A percentile compares a stretch with the other conserved stretches of the same genome.
phyloP scores from a whole-genome alignment of 2,113 vertebrate species.

The Cyprinodon variegatus region DNA sequence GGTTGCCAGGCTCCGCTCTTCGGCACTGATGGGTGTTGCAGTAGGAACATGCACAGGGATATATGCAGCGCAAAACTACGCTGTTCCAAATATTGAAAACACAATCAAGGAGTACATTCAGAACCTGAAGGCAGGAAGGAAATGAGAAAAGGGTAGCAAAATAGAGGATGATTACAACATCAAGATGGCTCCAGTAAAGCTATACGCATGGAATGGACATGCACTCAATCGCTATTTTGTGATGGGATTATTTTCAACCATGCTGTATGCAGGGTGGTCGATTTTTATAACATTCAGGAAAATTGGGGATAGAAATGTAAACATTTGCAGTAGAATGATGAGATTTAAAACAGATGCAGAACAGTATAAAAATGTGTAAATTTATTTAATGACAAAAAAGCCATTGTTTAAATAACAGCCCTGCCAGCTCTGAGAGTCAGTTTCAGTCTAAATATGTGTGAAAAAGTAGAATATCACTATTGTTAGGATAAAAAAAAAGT shows the following conservation, averaged over 20 bases:
- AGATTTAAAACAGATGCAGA: neutral
- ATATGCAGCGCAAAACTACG: conserved; percentile 87
- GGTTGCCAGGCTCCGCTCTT: conserved; percentile 88
- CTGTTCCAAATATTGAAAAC: conserved; percentile 87
- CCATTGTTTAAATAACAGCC: no score
- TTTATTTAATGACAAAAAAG: neutral
- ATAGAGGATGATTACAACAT: neutral
- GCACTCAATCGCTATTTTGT: neutral
- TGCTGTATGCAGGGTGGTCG: neutral
- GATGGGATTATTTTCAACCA: neutral
- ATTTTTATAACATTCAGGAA: neutral
- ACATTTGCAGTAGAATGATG: neutral
- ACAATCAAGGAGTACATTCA: conserved; percentile 86
- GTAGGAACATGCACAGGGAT: conserved; percentile 90
- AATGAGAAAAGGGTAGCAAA: conserved; percentile 57
- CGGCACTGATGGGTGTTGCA: conserved; percentile 86
- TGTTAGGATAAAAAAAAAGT: neutral
- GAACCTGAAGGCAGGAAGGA: conserved; percentile 83
- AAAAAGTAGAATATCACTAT: no score
- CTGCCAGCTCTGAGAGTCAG: no score
- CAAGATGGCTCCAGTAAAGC: neutral
- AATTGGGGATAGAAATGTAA: neutral
- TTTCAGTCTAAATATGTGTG: neutral
- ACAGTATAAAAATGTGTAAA: neutral
- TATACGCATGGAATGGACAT: conserved; percentile 17